Conservation (phyloP, 2,888 invertebrate species). For the Nephrotoma guestfalica region DNA sequence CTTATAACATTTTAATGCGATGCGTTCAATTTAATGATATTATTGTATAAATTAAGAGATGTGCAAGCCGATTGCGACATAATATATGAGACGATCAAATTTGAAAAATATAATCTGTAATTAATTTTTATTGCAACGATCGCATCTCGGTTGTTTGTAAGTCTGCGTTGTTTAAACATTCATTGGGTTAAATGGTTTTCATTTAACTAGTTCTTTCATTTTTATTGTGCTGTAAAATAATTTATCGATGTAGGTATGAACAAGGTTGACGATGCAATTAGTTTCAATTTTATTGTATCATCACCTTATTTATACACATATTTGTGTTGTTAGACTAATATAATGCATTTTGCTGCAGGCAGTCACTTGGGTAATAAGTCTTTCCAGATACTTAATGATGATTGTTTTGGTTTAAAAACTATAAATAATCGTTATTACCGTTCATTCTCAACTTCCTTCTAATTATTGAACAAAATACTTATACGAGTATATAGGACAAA, state of each 20-base stretch:
- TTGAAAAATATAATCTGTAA: not conserved
- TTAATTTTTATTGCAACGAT: not conserved
- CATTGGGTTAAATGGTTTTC: not conserved
- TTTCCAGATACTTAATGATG: no score
- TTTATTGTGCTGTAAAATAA: not conserved
- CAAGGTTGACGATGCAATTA: not conserved
- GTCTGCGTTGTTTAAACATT: not conserved
- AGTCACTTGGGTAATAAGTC: not conserved
- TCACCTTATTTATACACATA: not conserved
- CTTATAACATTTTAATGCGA: not conserved
- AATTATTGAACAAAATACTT: no score
- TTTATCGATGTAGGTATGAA: not conserved
- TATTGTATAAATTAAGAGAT: not conserved
- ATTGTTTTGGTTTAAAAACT: no score
- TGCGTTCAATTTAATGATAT: not conserved
- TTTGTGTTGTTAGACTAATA: not conserved
- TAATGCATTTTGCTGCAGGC: not conserved
- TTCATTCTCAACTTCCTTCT: no score
- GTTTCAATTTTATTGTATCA: not conserved
- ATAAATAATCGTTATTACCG: no score
- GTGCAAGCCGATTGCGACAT: not conserved
- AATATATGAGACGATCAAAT: not conserved
- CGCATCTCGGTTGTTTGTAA: not conserved
- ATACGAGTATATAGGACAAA: no score
- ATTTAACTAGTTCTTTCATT: not conserved